Evolutionary conservation across 2,113 vertebrate species (phyloP).

Genomic region (Pomatostomus ruficeps): DNA sequence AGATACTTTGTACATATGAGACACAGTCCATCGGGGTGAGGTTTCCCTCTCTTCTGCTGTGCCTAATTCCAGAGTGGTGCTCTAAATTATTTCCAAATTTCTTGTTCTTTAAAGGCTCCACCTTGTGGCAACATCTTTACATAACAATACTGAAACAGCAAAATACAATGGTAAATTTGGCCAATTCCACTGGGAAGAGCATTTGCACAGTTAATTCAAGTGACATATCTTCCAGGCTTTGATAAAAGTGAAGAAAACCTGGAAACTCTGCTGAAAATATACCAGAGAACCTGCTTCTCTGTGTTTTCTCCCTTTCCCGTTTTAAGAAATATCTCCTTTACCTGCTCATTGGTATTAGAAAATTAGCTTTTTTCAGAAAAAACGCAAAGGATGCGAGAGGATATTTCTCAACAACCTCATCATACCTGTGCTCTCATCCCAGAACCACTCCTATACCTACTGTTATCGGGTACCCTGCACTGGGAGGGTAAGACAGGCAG

Average conservation of each 20-base stretch:
- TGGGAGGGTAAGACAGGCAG: background rate
- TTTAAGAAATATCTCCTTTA: background rate
- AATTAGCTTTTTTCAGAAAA: background rate
- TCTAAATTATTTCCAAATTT: background rate
- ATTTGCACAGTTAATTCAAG: background rate
- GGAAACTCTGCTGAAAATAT: background rate
- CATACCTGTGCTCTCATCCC: background rate
- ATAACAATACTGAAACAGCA: background rate
- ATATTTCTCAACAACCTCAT: background rate
- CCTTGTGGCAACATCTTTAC: background rate
- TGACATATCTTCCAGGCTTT: background rate
- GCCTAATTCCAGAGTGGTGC: background rate
- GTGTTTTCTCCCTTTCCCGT: background rate
- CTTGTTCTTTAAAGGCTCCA: constrained; percentile 21
- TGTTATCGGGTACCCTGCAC: background rate
- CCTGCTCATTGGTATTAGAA: background rate
- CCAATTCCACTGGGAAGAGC: background rate
- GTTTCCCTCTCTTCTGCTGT: background rate
- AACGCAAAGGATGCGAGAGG: background rate
- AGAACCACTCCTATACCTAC: background rate
- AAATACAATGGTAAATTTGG: background rate
- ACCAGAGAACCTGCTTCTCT: background rate
- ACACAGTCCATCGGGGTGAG: background rate
- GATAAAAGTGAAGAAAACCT: background rate
- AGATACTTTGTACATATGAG: background rate